phyloP scores from a whole-genome alignment of 1,140 invertebrate genomes.

The Drosophila lini region DNA sequence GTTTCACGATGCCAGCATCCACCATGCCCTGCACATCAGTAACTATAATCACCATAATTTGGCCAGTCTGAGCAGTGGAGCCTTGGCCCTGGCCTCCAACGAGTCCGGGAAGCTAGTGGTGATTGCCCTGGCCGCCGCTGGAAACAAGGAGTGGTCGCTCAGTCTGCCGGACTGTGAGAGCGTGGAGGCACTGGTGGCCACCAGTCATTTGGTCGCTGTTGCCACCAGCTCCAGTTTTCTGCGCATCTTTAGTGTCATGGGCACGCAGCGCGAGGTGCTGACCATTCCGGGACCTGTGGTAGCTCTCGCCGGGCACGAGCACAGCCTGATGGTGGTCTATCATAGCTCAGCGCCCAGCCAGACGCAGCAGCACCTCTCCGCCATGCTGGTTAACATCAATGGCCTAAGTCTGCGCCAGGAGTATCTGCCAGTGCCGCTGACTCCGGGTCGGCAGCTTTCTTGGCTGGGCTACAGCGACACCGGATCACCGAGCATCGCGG shows the following conservation, averaged over 20 bases:
- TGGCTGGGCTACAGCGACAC: slow-evolving; percentile 95
- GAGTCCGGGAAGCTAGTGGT: slow-evolving; percentile 89
- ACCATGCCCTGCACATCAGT: slow-evolving; percentile 95
- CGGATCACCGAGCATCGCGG: slow-evolving; percentile 89
- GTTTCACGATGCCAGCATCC: slow-evolving; percentile 95
- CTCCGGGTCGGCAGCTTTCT: slow-evolving; percentile 88
- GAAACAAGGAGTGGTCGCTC: slow-evolving; percentile 94
- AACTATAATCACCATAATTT: slow-evolving; percentile 92
- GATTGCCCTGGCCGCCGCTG: slow-evolving; percentile 90
- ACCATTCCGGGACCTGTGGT: slow-evolving; percentile 91
- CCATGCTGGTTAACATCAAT: slow-evolving; percentile 85
- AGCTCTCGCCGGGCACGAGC: slow-evolving; percentile 86
- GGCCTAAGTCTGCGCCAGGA: slow-evolving; percentile 67
- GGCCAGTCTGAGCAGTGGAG: slow-evolving; percentile 92
- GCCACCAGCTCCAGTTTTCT: slow-evolving; percentile 90
- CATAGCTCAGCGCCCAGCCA: slow-evolving; percentile 86
- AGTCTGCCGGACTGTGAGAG: slow-evolving; percentile 92
- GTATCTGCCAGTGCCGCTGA: slow-evolving; percentile 87
- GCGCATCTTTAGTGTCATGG: slow-evolving; percentile 93
- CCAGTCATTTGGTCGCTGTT: slow-evolving; percentile 90
- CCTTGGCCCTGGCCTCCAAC: slow-evolving; percentile 91
- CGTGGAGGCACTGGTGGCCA: slow-evolving; percentile 89
- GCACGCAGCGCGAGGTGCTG: slow-evolving; percentile 92
- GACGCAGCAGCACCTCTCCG: slow-evolving; percentile 86
- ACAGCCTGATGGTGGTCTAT: slow-evolving; percentile 91